These are phyloP conservation scores for Oostethus manadensis DNA, from an alignment of 2,113 vertebrate species.

Conservation along the genomic window DNA sequence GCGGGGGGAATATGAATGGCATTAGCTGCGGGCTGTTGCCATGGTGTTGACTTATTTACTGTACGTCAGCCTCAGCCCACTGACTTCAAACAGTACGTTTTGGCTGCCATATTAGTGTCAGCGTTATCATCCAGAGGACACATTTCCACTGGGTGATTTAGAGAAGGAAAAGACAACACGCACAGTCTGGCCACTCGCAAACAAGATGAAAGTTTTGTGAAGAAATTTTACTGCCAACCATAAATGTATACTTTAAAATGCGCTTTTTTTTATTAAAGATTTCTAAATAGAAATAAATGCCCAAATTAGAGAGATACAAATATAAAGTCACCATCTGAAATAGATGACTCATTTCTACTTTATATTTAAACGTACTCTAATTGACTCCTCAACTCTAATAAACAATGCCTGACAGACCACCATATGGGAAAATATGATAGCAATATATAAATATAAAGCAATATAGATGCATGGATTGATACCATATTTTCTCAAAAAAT, in stretches of 20 bases:
- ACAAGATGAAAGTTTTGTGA: slow-evolving; percentile 18
- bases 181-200: slow-evolving; percentile 11
- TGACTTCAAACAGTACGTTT: slow-evolving; percentile 49
- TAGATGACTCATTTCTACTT: too few relatives aligned
- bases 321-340: too few relatives aligned
- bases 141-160: slow-evolving; percentile 45
- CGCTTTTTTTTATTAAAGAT: slow-evolving; percentile 7
- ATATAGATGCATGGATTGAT: not conserved
- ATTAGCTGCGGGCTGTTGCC: slow-evolving; percentile 53
- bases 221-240: slow-evolving; percentile 1
- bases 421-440: not conserved
- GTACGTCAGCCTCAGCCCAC: slow-evolving; percentile 52
- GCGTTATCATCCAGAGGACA: slow-evolving; percentile 52
- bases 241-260: slow-evolving; percentile 3
- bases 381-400: not conserved
- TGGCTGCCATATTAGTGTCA: slow-evolving; percentile 49
- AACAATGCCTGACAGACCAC: too few relatives aligned
- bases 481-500: not conserved
- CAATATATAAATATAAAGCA: too few relatives aligned
- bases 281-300: slow-evolving; percentile 1
- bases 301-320: too few relatives aligned
- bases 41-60: slow-evolving; percentile 63
- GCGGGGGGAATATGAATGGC: slow-evolving; percentile 41
- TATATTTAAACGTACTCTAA: not conserved
- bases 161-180: not conserved